Conservation (phyloP, 30 jellyfish, hydroid and myxozoan genomes). For the Chironex yamaguchii region DNA sequence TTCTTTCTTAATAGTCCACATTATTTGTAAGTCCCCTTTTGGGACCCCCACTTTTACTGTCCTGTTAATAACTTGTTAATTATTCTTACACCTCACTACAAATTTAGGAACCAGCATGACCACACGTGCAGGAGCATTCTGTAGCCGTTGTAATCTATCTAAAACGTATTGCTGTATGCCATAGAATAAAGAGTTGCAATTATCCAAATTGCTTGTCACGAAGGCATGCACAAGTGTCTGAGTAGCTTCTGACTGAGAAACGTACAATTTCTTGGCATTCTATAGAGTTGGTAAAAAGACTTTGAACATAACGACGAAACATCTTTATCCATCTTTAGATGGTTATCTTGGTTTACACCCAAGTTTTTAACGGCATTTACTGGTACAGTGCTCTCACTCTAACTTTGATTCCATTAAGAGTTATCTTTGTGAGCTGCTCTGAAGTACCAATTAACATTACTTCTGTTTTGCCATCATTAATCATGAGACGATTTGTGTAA, state of each 20-base stretch:
- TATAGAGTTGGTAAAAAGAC: conserved; percentile 18
- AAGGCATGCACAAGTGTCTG: conserved; percentile 24
- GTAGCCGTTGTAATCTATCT: conserved; percentile 48
- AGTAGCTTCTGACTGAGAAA: neutral
- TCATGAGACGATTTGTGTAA: conserved; percentile 38
- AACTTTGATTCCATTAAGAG: conserved; percentile 44
- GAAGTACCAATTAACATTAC: conserved; percentile 49
- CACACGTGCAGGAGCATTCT: conserved; percentile 68
- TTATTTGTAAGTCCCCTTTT: no score
- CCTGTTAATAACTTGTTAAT: no score
- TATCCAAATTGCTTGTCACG: conserved; percentile 23
- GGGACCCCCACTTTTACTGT: no score
- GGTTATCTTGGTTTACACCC: conserved; percentile 49
- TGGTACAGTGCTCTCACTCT: conserved; percentile 59
- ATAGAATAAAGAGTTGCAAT: conserved; percentile 55
- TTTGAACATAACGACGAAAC: conserved; percentile 29
- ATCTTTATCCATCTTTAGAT: conserved; percentile 33
- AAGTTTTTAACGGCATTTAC: conserved; percentile 39
- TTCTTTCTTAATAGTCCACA: no score
- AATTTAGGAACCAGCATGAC: conserved; percentile 32
- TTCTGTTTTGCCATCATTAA: conserved; percentile 52
- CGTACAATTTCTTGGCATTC: conserved; percentile 24
- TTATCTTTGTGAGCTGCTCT: conserved; percentile 63
- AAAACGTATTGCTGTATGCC: conserved; percentile 53
- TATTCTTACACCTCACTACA: no score